Evolutionary conservation across 53 echinoderm and acorn worm species (phyloP).

Genomic region (Echinarachnius parma): DNA sequence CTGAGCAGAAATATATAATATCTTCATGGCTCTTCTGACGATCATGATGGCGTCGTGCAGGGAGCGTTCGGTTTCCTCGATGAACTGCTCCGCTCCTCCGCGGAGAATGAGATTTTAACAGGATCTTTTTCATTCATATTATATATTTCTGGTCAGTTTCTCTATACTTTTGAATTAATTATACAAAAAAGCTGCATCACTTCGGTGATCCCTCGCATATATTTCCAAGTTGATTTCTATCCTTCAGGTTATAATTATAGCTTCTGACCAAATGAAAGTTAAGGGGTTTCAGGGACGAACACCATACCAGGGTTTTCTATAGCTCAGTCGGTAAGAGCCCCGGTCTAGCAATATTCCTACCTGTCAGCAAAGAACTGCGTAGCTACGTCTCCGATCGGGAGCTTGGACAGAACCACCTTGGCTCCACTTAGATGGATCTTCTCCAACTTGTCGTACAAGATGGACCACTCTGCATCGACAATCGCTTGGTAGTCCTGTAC

Average conservation of each 20-base stretch:
- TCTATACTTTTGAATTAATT: too few relatives aligned
- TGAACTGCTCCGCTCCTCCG: slow-evolving; percentile 98
- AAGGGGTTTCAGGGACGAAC: too few relatives aligned
- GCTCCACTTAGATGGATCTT: slow-evolving; percentile 85
- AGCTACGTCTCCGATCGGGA: slow-evolving; percentile 97
- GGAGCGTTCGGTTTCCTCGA: slow-evolving; percentile 96
- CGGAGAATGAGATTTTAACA: slow-evolving; percentile 84
- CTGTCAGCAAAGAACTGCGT: slow-evolving; percentile 99
- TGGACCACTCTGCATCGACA: slow-evolving; percentile 97
- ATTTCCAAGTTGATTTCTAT: too few relatives aligned
- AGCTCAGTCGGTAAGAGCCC: too few relatives aligned
- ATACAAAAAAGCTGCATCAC: too few relatives aligned
- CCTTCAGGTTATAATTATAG: too few relatives aligned
- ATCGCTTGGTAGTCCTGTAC: slow-evolving; percentile 94
- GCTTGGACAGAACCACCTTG: slow-evolving; percentile 95
- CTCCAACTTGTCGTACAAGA: slow-evolving; percentile 90
- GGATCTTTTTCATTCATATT: too few relatives aligned
- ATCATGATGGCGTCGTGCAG: slow-evolving; percentile 99
- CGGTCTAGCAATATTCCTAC: slow-evolving; percentile 41
- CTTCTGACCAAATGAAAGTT: too few relatives aligned
- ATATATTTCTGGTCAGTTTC: too few relatives aligned
- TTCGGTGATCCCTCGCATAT: too few relatives aligned
- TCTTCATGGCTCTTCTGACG: slow-evolving; percentile 98
- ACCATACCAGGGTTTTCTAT: too few relatives aligned
- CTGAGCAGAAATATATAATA: too few relatives aligned